phyloP scores from a whole-genome alignment of 2,888 invertebrate species.

The Pycnomerus fuliginosus region DNA sequence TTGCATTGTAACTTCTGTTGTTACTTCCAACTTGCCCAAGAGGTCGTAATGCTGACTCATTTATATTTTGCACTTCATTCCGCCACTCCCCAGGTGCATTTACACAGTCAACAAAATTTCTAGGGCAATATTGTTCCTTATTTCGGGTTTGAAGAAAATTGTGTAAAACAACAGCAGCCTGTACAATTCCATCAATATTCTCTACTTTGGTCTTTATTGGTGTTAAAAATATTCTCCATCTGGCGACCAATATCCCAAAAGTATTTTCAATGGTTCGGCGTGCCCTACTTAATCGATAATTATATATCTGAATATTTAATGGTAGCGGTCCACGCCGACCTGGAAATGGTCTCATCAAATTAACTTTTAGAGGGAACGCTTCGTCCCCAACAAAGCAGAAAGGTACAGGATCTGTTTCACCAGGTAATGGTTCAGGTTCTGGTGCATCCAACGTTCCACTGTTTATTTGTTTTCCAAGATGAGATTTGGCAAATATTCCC shows the following conservation, averaged over 20 bases:
- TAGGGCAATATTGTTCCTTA: too few relatives aligned
- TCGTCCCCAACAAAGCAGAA: conserved; percentile 3
- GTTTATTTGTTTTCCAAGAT: not conserved
- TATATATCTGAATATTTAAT: not conserved
- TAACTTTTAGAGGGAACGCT: not conserved
- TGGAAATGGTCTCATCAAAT: conserved; percentile 3
- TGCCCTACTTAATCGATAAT: conserved; percentile 3
- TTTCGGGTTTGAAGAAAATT: not conserved
- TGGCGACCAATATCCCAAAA: not conserved
- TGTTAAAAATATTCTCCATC: not conserved
- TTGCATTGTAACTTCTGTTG: too few relatives aligned
- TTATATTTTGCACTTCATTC: too few relatives aligned
- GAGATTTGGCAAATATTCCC: not conserved
- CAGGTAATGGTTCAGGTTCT: not conserved
- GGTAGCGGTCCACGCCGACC: not conserved
- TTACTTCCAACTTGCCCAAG: too few relatives aligned
- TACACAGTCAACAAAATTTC: too few relatives aligned
- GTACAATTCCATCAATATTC: not conserved
- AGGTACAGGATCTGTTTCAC: not conserved
- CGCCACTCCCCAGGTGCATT: too few relatives aligned
- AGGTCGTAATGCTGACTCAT: too few relatives aligned
- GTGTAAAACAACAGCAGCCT: not conserved
- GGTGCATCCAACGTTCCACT: not conserved
- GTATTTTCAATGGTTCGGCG: conserved; percentile 2
- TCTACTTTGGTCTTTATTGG: not conserved